Conservation (phyloP, 2,888 invertebrate genomes). For the Graphium colonna region DNA sequence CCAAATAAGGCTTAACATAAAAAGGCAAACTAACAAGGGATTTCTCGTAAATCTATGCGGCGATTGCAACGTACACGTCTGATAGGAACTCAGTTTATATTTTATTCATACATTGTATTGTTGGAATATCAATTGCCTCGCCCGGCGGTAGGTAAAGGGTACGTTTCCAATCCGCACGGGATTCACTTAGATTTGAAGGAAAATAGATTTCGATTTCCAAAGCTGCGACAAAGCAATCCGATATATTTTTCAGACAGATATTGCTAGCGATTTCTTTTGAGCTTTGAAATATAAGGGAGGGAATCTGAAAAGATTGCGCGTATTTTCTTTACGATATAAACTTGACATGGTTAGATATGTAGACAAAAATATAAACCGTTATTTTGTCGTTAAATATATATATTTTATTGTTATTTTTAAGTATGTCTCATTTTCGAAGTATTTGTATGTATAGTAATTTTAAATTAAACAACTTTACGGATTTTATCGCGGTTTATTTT, state of each 20-base stretch:
- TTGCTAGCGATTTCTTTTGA: constrained; percentile 80
- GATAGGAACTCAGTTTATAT: constrained; percentile 78
- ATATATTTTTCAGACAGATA: constrained; percentile 81
- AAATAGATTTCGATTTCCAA: constrained; percentile 80
- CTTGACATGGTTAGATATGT: constrained; percentile 13
- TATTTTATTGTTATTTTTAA: too few species aligned
- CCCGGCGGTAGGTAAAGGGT: constrained; percentile 80
- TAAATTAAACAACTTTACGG: too few species aligned
- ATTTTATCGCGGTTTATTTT: too few species aligned
- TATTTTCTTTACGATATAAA: constrained; percentile 50
- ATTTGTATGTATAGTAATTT: too few species aligned
- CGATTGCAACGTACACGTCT: constrained; percentile 65
- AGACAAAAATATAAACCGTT: background rate
- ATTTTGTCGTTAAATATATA: background rate
- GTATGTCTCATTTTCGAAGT: too few species aligned
- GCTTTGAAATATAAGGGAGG: constrained; percentile 78
- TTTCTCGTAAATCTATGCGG: constrained; percentile 59
- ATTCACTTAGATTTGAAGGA: constrained; percentile 81
- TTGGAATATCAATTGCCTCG: constrained; percentile 80
- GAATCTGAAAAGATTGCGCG: constrained; percentile 64
- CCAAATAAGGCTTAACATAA: constrained; percentile 30
- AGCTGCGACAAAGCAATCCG: constrained; percentile 81
- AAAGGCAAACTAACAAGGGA: constrained; percentile 49
- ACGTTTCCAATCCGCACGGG: constrained; percentile 80
- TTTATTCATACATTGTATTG: constrained; percentile 81